These are phyloP conservation scores for Elmis aenea DNA, from an alignment of 2,888 invertebrate genomes.

Conservation along the genomic window DNA sequence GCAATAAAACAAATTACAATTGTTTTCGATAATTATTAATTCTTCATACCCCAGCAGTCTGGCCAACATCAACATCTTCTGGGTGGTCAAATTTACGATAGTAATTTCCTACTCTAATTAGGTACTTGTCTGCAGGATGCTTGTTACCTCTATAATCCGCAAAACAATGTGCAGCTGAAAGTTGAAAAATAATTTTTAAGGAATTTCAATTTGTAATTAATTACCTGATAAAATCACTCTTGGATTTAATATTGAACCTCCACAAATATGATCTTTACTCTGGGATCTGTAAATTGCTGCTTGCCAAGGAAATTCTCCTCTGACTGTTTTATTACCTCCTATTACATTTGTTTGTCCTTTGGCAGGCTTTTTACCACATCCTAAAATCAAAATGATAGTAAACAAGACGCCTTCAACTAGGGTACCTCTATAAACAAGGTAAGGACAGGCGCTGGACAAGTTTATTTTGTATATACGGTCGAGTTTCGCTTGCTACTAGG, in stretches of 20 bases:
- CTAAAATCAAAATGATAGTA: slow-evolving; percentile 22
- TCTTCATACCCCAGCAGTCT: slow-evolving; percentile 1
- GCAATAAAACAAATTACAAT: slow-evolving; percentile 3
- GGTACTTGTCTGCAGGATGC: slow-evolving; percentile 14
- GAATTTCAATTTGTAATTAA: slow-evolving; percentile 1
- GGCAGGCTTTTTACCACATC: slow-evolving; percentile 37
- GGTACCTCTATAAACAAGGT: too few species aligned
- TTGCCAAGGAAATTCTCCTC: slow-evolving; percentile 33
- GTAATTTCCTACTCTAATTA: slow-evolving; percentile 36
- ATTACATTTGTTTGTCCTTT: slow-evolving; percentile 17
- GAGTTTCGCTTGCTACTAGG: too few species aligned
- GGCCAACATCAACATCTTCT: slow-evolving; percentile 22
- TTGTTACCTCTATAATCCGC: slow-evolving; percentile 18
- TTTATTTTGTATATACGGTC: too few species aligned
- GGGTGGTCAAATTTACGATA: slow-evolving; percentile 29
- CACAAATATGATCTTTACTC: slow-evolving; percentile 27
- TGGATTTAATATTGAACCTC: slow-evolving; percentile 34
- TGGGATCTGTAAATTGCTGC: slow-evolving; percentile 29
- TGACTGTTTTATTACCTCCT: slow-evolving; percentile 1
- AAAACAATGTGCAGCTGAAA: slow-evolving; percentile 39
- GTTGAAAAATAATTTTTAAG: background rate
- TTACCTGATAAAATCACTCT: slow-evolving; percentile 35
- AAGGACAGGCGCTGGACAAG: too few species aligned
- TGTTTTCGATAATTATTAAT: too few species aligned
- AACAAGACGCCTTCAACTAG: background rate